These are phyloP conservation scores for Aporophyla lueneburgensis DNA, from an alignment of 2,888 invertebrate species.

Conservation along the genomic window DNA sequence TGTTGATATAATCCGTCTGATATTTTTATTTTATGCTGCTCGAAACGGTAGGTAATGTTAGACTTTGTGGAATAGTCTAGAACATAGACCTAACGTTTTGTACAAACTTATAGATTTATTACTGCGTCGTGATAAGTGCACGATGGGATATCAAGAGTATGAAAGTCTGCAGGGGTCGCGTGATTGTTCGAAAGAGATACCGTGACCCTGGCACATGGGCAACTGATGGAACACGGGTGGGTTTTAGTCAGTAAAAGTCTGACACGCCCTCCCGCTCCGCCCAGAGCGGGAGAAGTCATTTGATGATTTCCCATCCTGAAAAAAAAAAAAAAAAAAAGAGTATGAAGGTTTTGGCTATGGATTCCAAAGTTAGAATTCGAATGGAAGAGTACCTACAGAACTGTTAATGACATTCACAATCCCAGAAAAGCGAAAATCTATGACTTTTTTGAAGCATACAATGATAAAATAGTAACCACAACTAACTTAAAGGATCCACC, in stretches of 20 bases:
- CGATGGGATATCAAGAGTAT: not conserved
- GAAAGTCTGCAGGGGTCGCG: too few relatives aligned
- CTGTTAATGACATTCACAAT: not conserved
- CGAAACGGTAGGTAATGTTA: not conserved
- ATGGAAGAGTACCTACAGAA: too few relatives aligned
- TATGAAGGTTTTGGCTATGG: not conserved
- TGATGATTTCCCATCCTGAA: too few relatives aligned
- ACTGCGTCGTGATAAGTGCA: not conserved
- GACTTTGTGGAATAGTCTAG: slow-evolving; percentile 4
- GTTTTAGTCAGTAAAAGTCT: too few relatives aligned
- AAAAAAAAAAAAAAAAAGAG: too few relatives aligned
- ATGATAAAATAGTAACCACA: not conserved
- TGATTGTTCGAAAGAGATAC: too few relatives aligned
- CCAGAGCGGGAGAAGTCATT: too few relatives aligned
- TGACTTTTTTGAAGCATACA: not conserved
- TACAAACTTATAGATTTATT: not conserved
- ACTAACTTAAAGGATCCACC: too few relatives aligned
- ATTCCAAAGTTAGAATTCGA: not conserved
- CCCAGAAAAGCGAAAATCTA: not conserved
- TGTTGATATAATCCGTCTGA: not conserved
- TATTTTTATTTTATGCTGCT: slow-evolving; percentile 1
- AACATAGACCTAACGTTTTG: not conserved
- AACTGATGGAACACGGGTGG: too few relatives aligned
- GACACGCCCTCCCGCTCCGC: too few relatives aligned
- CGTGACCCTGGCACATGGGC: too few relatives aligned